Base-by-base conservation (phyloP, 2,797 vertebrate species). In the Holocentrus rufus region DNA sequence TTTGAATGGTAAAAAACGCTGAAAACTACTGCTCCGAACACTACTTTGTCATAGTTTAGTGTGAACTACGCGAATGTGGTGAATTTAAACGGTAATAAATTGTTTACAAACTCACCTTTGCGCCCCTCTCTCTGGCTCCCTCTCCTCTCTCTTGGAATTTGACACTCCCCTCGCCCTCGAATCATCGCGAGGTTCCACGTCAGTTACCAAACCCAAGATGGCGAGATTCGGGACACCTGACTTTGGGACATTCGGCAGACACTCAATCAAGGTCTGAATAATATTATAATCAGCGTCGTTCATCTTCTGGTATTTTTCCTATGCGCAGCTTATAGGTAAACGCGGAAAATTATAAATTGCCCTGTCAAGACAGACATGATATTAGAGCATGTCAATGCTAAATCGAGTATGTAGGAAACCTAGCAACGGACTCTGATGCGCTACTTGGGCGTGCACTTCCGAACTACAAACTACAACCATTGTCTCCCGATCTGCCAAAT, bases 61-160 rank as follows among this genome's bases (percentile, higher is more conserved):
- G 15, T 42, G 30, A 57, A 66, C 27, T 77, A 71, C 49, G 71
- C n/a, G 30, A 74, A 46, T 66, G 52, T 55, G 67, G 25, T 31
- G 36, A 47, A 67, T 81, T 90, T 74, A 88, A 86, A 90, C 74
- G 79, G 83, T 89, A 90, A 85, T 88, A 90, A 91, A 94, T 83
- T 94, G 93, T 95, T 95, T 94, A 95, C 93, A 94, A 94, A 95
- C 94, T 94, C 90, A 95, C 94, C 94, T 91, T 92, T 83, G 92
- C 89, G 90, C 92, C 93, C 90, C 92, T 92, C 91, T 90, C 86
- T 85, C 83, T 84, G 81, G 72, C 90, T 90, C 89, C 90, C 89
- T 88, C 88, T 90, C 87, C 88, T 87, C 91, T 90, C 91, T 91
- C 90, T 89, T 93, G 94, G 94, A 94, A 95, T 95, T 94, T 92